phyloP scores from a whole-genome alignment of 1,140 invertebrate species.

The Bombus affinis region DNA sequence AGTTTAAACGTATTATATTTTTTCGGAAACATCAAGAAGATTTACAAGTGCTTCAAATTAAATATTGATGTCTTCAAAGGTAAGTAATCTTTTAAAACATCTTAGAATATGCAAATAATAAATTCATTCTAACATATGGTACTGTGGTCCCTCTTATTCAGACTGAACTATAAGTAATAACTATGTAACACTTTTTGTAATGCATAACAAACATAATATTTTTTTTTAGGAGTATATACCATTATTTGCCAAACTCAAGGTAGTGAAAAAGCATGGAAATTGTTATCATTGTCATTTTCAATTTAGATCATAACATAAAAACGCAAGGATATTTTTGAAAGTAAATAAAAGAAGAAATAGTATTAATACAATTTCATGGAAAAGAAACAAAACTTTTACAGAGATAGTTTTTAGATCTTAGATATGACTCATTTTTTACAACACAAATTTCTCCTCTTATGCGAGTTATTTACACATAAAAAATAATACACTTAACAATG shows the following conservation, averaged over 20 bases:
- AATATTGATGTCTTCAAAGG: constrained; percentile 5
- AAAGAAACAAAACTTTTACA: constrained; percentile 21
- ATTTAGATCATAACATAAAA: constrained; percentile 1
- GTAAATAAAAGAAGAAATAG: background rate
- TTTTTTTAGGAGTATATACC: constrained; percentile 10
- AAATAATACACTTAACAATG: constrained; percentile 49
- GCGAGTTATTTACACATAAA: constrained; percentile 49
- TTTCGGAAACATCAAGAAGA: background rate
- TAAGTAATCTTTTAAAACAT: constrained; percentile 44
- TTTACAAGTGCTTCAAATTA: constrained; percentile 14
- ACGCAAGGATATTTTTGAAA: constrained; percentile 8
- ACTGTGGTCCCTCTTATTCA: constrained; percentile 70
- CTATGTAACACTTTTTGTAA: constrained; percentile 35
- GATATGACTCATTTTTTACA: constrained; percentile 33
- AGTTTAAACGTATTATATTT: background rate
- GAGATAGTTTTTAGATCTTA: constrained; percentile 2
- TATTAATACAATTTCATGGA: background rate
- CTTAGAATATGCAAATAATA: constrained; percentile 50
- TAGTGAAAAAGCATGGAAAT: background rate
- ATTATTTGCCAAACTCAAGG: constrained; percentile 13
- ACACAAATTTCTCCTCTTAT: constrained; percentile 39
- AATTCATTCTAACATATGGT: constrained; percentile 56
- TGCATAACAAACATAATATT: constrained; percentile 14
- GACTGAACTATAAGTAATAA: constrained; percentile 61
- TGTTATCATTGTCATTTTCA: background rate